Evolutionary conservation across 2,888 invertebrate species (phyloP).

Genomic region (Autographa gamma): DNA sequence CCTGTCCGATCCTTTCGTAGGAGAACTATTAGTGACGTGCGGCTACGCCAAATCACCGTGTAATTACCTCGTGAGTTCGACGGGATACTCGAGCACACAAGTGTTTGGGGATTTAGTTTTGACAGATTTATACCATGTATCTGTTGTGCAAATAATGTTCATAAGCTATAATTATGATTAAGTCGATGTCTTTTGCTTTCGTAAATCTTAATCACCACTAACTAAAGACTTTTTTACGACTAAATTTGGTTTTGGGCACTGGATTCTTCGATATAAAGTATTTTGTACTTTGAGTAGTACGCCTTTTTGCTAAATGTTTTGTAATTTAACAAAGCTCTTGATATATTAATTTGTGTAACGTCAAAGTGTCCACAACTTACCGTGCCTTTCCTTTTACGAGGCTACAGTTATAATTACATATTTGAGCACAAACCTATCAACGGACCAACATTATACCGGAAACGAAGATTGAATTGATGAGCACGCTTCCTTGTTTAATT

Average conservation of each 20-base stretch:
- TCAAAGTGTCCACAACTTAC: background rate
- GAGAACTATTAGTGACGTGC: constrained; percentile 51
- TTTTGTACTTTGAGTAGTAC: too few relatives aligned
- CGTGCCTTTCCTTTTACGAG: background rate
- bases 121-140: background rate
- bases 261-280: background rate
- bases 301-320: too few relatives aligned
- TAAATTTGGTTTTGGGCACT: background rate
- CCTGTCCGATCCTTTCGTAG: constrained; percentile 62
- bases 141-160: too few relatives aligned
- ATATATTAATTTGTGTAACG: background rate
- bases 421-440: constrained; percentile 5
- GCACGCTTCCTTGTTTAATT: constrained; percentile 9
- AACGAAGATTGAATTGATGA: constrained; percentile 20
- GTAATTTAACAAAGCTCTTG: too few relatives aligned
- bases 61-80: constrained; percentile 67
- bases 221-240: too few relatives aligned
- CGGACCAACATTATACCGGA: background rate
- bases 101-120: constrained; percentile 20
- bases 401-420: background rate
- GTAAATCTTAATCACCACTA: too few relatives aligned
- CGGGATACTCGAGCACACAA: constrained; percentile 58
- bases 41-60: constrained; percentile 70
- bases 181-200: too few relatives aligned
- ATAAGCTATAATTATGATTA: background rate